Evolutionary conservation across 2,113 vertebrate species (phyloP).

Genomic region (Indri indri): DNA sequence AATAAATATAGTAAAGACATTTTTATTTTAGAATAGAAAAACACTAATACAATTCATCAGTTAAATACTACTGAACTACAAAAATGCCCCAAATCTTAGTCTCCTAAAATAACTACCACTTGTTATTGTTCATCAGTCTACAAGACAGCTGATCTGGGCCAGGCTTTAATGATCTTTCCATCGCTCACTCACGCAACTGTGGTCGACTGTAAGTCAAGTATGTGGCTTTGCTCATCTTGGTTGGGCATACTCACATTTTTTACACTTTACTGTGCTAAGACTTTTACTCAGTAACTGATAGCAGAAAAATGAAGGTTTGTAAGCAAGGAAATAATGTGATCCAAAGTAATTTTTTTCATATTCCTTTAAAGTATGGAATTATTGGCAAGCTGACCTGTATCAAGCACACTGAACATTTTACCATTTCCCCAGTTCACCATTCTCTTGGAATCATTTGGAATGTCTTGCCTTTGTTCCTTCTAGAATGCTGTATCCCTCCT

Average conservation of each 20-base stretch:
- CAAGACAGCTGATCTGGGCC: background rate
- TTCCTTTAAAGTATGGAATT: background rate
- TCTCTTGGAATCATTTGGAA: background rate
- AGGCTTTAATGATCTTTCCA: background rate
- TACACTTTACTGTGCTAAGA: background rate
- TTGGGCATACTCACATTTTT: background rate
- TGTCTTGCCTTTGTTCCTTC: background rate
- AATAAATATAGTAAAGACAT: slow-evolving; percentile 33
- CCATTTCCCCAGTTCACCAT: background rate
- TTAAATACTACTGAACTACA: slow-evolving; percentile 18
- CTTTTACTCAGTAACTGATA: background rate
- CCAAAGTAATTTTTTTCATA: background rate
- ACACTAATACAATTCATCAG: background rate
- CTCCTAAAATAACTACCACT: slow-evolving; percentile 8
- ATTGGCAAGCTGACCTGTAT: background rate
- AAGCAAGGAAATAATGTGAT: background rate
- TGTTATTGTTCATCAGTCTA: background rate
- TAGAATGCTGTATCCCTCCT: background rate
- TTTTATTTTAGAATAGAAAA: slow-evolving; percentile 25
- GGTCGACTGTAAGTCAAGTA: background rate
- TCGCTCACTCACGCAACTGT: background rate
- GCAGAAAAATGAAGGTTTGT: background rate
- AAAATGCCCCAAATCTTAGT: background rate
- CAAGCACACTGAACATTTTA: background rate
- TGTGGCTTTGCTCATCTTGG: background rate